These are phyloP conservation scores for Rhamphomyia laevipes DNA, from an alignment of 2,888 invertebrate species.

Conservation along the genomic window DNA sequence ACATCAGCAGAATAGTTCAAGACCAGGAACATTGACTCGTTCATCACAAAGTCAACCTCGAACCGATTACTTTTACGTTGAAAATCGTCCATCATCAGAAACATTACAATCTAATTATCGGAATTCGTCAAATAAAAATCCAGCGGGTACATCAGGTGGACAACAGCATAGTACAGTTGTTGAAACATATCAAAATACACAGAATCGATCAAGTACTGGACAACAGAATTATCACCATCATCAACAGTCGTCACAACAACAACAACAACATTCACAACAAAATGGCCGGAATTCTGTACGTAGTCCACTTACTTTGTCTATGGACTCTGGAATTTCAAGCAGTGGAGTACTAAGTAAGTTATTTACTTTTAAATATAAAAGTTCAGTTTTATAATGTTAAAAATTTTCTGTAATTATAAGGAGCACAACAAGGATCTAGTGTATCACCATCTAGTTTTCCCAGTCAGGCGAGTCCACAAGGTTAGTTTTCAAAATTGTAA, in stretches of 20 bases:
- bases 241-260: not conserved
- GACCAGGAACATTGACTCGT: slow-evolving; percentile 4
- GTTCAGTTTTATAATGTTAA: too few species aligned
- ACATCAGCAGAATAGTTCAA: not conserved
- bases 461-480: slow-evolving; percentile 24
- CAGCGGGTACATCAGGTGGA: slow-evolving; percentile 11
- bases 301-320: slow-evolving; percentile 66
- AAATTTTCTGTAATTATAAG: slow-evolving; percentile 14
- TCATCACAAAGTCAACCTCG: slow-evolving; percentile 3
- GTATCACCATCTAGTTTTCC: slow-evolving; percentile 23
- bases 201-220: slow-evolving; percentile 9
- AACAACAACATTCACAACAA: slow-evolving; percentile 5
- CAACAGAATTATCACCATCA: not conserved
- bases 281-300: slow-evolving; percentile 22
- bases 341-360: slow-evolving; percentile 22
- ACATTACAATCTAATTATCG: slow-evolving; percentile 18
- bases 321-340: slow-evolving; percentile 77
- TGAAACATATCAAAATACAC: slow-evolving; percentile 15
- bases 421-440: slow-evolving; percentile 20
- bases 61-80: slow-evolving; percentile 9
- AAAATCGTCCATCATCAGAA: slow-evolving; percentile 14
- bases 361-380: not conserved
- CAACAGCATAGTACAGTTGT: slow-evolving; percentile 10
- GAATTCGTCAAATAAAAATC: slow-evolving; percentile 12
- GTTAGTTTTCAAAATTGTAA: slow-evolving; percentile 16